Percentiles rank a stretch among this genome's conserved stretches.
Evolutionary conservation across 2,797 vertebrate genomes (phyloP).

Genomic region (Antrozous pallidus): DNA sequence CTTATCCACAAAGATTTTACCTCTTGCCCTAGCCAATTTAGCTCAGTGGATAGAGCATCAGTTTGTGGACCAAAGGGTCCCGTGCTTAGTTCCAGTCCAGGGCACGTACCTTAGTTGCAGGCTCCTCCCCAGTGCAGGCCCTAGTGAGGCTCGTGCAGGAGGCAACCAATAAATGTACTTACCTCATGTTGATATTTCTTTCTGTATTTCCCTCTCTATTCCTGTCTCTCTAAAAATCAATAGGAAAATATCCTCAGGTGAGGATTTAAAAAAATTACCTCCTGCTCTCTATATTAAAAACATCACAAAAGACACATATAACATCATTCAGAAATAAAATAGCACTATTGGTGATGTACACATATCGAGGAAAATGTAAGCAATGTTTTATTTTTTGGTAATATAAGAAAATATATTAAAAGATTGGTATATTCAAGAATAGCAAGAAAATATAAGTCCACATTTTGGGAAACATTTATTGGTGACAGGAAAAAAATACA

Average conservation of each 20-base stretch:
- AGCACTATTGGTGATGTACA: not conserved
- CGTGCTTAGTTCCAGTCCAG: no score
- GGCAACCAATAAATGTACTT: no score
- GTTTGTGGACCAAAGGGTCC: no score
- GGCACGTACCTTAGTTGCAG: no score
- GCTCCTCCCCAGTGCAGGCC: no score
- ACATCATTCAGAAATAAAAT: not conserved
- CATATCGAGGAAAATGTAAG: not conserved
- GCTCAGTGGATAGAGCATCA: no score
- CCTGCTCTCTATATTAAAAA: not conserved
- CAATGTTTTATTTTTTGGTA: not conserved
- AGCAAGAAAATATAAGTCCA: not conserved
- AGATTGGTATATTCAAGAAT: not conserved
- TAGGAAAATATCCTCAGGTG: no score
- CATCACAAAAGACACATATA: not conserved
- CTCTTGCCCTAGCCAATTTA: no score
- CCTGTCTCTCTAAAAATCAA: no score
- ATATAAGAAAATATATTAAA: not conserved
- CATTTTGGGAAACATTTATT: not conserved
- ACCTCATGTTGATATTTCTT: no score
- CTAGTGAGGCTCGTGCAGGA: no score
- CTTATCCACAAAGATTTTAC: not conserved
- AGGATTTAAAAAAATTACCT: not conserved
- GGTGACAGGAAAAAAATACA: not conserved
- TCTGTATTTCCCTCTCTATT: no score